Percentiles rank a stretch among this genome's conserved stretches.
Conservation (phyloP, 2,888 invertebrate genomes). For the Lasioglossum malachurum region DNA sequence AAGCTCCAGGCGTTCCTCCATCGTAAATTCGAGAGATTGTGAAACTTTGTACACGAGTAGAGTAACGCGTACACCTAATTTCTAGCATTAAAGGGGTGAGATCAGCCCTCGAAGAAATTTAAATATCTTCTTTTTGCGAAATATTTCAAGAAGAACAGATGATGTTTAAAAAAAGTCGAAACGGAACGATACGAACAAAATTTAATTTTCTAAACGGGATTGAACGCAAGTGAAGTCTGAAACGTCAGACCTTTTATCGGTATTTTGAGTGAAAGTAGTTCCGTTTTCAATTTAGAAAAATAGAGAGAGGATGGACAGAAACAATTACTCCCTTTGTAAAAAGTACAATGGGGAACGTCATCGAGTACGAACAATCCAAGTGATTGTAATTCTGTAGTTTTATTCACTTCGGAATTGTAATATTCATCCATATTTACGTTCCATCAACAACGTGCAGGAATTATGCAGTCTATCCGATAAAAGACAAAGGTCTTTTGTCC, state of each 20-base stretch:
- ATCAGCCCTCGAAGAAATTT: too few relatives aligned
- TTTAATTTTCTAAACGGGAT: neutral
- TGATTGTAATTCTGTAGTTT: constrained; percentile 11
- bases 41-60: too few relatives aligned
- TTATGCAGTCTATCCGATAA: constrained; percentile 26
- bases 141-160: too few relatives aligned
- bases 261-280: neutral
- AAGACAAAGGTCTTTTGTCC: constrained; percentile 45
- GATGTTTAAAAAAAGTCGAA: too few relatives aligned
- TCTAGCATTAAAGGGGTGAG: too few relatives aligned
- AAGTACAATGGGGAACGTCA: constrained; percentile 18
- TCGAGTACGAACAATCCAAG: constrained; percentile 24
- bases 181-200: too few relatives aligned
- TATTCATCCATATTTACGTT: constrained; percentile 33
- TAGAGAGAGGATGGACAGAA: neutral
- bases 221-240: neutral
- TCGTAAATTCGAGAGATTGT: too few relatives aligned
- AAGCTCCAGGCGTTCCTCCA: too few relatives aligned
- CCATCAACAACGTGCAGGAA: constrained; percentile 8
- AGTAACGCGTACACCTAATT: too few relatives aligned
- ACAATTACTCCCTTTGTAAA: constrained; percentile 25
- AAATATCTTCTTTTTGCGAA: too few relatives aligned
- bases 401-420: constrained; percentile 5
- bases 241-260: neutral
- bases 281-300: neutral